Percentiles rank a stretch among this genome's conserved stretches.
Evolutionary conservation across 2,113 vertebrate species (phyloP).

Genomic region (Eubucco bourcierii): DNA sequence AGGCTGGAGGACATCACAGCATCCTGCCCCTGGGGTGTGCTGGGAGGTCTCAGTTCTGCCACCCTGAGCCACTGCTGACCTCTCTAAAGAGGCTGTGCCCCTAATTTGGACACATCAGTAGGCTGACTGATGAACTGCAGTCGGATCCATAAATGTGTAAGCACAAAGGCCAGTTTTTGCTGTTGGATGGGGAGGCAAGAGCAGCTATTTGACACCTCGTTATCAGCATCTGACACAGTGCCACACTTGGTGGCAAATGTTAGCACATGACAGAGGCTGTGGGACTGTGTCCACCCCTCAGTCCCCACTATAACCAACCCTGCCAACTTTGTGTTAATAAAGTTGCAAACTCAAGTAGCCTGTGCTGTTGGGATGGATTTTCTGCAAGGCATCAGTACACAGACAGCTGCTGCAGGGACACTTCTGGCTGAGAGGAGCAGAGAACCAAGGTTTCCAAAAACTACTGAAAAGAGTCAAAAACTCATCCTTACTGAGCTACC

Average conservation of each 20-base stretch:
- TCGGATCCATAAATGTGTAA: background rate
- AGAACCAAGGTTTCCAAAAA: background rate
- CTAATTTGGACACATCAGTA: background rate
- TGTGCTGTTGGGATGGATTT: background rate
- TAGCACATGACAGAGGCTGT: background rate
- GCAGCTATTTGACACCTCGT: background rate
- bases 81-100: background rate
- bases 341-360: background rate
- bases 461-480: background rate
- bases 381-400: background rate
- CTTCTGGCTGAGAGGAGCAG: background rate
- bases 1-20: background rate
- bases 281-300: background rate
- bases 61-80: background rate
- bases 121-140: background rate
- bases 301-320: background rate
- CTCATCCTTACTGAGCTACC: background rate
- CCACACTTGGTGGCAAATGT: background rate
- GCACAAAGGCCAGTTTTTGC: background rate
- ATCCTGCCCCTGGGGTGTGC: background rate
- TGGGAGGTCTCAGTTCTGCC: background rate
- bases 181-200: background rate
- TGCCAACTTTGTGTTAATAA: background rate
- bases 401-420: fast-evolving
- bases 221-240: background rate